A percentile compares a stretch with the other conserved stretches of the same genome.
These are phyloP conservation scores for Menidia menidia DNA, from an alignment of 2,797 vertebrate species.

Conservation along the genomic window DNA sequence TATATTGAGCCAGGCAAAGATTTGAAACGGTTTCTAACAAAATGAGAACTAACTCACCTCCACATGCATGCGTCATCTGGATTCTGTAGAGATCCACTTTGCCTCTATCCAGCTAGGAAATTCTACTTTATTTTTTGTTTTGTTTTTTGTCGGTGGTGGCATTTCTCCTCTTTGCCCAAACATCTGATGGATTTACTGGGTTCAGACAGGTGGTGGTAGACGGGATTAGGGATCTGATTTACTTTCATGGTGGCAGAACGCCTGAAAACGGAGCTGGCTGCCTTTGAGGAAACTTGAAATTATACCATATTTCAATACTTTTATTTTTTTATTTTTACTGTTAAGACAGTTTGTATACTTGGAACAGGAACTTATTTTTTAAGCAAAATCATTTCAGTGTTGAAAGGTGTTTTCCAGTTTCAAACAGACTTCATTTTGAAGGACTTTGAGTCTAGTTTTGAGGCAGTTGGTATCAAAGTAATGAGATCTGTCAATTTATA, in stretches of 20 bases:
- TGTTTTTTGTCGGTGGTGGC: slow-evolving; percentile 23
- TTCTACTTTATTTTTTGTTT: slow-evolving; percentile 25
- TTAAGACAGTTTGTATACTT: background rate
- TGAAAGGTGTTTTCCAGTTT: background rate
- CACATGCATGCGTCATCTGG: slow-evolving; percentile 82
- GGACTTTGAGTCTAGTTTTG: background rate
- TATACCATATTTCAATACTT: too few species aligned
- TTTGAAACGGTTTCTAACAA: slow-evolving; percentile 49
- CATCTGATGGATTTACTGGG: slow-evolving; percentile 33
- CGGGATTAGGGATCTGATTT: background rate
- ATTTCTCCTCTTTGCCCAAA: slow-evolving; percentile 40
- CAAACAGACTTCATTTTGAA: background rate
- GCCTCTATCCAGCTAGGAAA: slow-evolving; percentile 54
- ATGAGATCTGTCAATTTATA: background rate
- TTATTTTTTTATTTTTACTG: too few species aligned
- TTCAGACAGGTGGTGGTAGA: slow-evolving; percentile 13
- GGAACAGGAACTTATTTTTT: too few species aligned
- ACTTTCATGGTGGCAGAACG: background rate
- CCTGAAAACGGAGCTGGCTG: background rate
- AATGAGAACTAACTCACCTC: slow-evolving; percentile 81
- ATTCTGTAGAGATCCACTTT: slow-evolving; percentile 59
- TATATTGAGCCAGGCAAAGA: background rate
- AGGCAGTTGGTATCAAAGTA: background rate
- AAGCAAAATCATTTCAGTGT: background rate
- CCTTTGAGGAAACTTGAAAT: background rate